Evolutionary conservation across 2,797 vertebrate genomes (phyloP), one percentile per base, ranked within the genome.

Genomic region (Labroides dimidiatus): DNA sequence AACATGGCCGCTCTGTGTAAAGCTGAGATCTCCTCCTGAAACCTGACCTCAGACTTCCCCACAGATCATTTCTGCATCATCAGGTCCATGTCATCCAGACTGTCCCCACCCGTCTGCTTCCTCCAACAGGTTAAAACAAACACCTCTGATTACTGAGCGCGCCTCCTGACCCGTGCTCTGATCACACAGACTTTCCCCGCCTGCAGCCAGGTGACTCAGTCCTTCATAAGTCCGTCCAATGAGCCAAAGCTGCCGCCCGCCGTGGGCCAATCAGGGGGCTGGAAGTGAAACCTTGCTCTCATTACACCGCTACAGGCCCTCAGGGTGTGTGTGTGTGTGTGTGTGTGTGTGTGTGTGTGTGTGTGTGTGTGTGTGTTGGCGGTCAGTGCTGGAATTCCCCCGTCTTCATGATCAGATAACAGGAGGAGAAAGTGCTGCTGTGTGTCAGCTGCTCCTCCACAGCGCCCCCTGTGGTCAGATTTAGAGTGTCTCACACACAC

Each of bases 311-410:
- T n/a, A n/a, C 60, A 54, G 55, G 74, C 61, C 66, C 49, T 12
- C 41, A 33, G 69, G 53, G 24, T 27, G 24, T 27, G 24, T 27
- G 24, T 27, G 24, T 27, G 24, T 27, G 24, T 27, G 24, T 27
- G 24, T 27, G 24, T 27, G 24, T 27, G 24, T 27, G 24, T 27
- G 24, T 27, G 24, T 27, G 24, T 74, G 44, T 48, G 44, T 44
- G 47, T 66, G 50, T 55, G 33, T 56, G 44, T 48, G 44, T 44
- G 47, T 66, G 50, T 55, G 33, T 56, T 50, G 44, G 23, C 61
- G 71, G 69, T 86, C 74, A 81, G 49, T 7, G 0, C 3, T 70
- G 72, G 69, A 77, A 80, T 80, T 76, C 65, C 70, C 63, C 44
- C 61, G 30, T 16, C n/a, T 66, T 75, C 69, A 47, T 73, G 59